A percentile compares a stretch with the other conserved stretches of the same genome.
phyloP scores from a whole-genome alignment of 2,888 invertebrate genomes.

The Achlya flavicornis region DNA sequence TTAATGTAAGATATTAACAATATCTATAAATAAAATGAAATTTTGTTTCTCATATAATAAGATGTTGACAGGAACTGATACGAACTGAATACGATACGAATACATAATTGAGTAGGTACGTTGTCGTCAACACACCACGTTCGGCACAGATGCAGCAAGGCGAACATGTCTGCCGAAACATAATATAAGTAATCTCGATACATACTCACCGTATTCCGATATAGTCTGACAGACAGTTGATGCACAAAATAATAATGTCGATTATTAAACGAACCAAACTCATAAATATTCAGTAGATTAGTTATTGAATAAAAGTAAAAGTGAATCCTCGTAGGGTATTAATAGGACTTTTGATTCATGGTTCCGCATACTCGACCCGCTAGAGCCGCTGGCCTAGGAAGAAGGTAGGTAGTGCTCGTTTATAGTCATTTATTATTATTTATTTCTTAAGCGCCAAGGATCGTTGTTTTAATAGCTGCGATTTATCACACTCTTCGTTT shows the following conservation, averaged over 20 bases:
- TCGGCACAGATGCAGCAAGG: slow-evolving; percentile 41
- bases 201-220: slow-evolving; percentile 40
- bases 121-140: too few species aligned
- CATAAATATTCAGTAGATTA: slow-evolving; percentile 70
- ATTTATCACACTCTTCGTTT: slow-evolving; percentile 75
- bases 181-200: slow-evolving; percentile 54
- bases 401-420: slow-evolving; percentile 35
- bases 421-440: slow-evolving; percentile 51
- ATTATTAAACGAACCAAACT: slow-evolving; percentile 60
- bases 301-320: slow-evolving; percentile 79
- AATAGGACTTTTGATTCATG: slow-evolving; percentile 61
- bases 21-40: too few species aligned
- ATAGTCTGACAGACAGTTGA: slow-evolving; percentile 50
- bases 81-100: slow-evolving; percentile 43
- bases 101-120: too few species aligned
- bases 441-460: slow-evolving; percentile 36
- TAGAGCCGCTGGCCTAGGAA: slow-evolving; percentile 50
- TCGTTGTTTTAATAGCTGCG: slow-evolving; percentile 62
- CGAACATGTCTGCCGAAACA: slow-evolving; percentile 55
- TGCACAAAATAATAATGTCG: slow-evolving; percentile 61
- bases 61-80: slow-evolving; percentile 31
- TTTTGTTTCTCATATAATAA: slow-evolving; percentile 16
- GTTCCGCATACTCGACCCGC: slow-evolving; percentile 43
- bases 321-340: slow-evolving; percentile 63
- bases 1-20: too few species aligned